Evolutionary conservation across 2,888 invertebrate genomes (phyloP).

Genomic region (Chymomyza amoena): DNA sequence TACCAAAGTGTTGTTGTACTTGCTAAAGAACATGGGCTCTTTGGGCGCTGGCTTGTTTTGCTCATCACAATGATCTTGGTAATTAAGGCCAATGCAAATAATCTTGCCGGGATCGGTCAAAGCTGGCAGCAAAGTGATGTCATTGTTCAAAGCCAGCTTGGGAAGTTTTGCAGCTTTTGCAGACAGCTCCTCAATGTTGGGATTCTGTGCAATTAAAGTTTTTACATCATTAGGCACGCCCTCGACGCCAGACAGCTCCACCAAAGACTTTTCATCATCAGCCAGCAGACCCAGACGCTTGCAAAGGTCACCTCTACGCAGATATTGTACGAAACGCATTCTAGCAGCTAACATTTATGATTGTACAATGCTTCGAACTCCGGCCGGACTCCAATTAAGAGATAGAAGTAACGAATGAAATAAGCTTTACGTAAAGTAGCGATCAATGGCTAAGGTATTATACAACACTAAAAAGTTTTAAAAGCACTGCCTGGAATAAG

Average conservation of each 20-base stretch:
- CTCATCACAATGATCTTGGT: slow-evolving; percentile 90
- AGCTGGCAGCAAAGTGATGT: slow-evolving; percentile 81
- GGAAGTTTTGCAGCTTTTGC: slow-evolving; percentile 38
- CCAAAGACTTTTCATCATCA: slow-evolving; percentile 83
- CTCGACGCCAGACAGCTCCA: slow-evolving; percentile 79
- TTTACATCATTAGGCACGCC: slow-evolving; percentile 76
- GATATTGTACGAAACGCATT: slow-evolving; percentile 84
- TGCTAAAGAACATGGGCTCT: slow-evolving; percentile 93
- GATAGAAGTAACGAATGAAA: neutral
- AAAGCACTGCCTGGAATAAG: slow-evolving; percentile 33
- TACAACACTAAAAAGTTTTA: slow-evolving; percentile 31
- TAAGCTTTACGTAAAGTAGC: neutral
- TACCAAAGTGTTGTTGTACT: slow-evolving; percentile 89
- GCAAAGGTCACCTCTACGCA: slow-evolving; percentile 79
- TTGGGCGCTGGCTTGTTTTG: slow-evolving; percentile 86
- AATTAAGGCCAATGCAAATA: slow-evolving; percentile 92
- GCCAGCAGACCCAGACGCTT: slow-evolving; percentile 83
- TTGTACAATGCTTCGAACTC: slow-evolving; percentile 27
- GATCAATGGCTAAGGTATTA: neutral
- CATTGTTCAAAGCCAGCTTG: slow-evolving; percentile 36
- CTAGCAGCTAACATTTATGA: slow-evolving; percentile 72
- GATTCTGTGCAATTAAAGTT: slow-evolving; percentile 78
- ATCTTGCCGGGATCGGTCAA: slow-evolving; percentile 90
- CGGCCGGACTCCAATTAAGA: slow-evolving; percentile 1
- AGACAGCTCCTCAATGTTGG: slow-evolving; percentile 72